Evolutionary conservation across 1,140 invertebrate genomes (phyloP).

Genomic region (Meteorus sp.): DNA sequence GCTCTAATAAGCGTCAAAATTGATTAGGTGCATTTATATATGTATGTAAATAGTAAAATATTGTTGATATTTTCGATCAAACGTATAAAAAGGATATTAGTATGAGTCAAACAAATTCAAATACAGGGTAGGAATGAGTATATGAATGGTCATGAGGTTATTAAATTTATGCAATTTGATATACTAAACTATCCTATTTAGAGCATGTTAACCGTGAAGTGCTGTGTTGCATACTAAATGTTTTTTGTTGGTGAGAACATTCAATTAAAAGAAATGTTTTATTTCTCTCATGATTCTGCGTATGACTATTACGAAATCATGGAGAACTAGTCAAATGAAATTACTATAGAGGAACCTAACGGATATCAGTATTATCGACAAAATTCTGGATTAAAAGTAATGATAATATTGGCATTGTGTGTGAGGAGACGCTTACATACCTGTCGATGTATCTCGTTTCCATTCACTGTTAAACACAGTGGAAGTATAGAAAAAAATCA

Average conservation of each 20-base stretch:
- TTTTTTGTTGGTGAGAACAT: neutral
- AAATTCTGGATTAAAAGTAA: too few relatives aligned
- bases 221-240: neutral
- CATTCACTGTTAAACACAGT: constrained; percentile 20
- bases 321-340: neutral
- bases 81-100: too few relatives aligned
- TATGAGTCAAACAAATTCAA: too few relatives aligned
- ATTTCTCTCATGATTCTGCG: neutral
- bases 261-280: neutral
- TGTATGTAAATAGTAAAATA: too few relatives aligned
- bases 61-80: too few relatives aligned
- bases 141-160: neutral
- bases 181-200: neutral
- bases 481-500: neutral
- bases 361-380: too few relatives aligned
- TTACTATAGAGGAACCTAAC: too few relatives aligned
- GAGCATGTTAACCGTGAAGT: neutral
- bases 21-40: neutral
- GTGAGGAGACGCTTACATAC: constrained; percentile 8
- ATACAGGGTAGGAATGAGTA: too few relatives aligned
- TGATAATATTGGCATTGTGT: too few relatives aligned
- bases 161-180: neutral
- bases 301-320: neutral
- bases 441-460: neutral
- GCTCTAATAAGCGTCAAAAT: neutral